phyloP scores from a whole-genome alignment of 2,113 vertebrate species.

The Chitala chitala region DNA sequence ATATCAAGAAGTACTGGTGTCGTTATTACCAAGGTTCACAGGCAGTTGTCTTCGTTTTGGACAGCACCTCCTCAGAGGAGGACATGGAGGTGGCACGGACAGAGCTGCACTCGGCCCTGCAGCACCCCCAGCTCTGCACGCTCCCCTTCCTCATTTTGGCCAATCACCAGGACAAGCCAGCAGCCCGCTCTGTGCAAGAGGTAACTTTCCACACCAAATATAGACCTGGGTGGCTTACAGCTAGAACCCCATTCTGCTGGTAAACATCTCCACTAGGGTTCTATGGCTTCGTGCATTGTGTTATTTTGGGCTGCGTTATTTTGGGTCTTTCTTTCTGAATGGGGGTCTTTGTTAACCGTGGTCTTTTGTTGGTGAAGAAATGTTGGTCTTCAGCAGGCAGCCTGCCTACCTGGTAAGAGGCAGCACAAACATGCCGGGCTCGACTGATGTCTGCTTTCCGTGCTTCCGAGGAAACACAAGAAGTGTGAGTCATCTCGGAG shows the following conservation, averaged over 20 bases:
- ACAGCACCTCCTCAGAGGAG: slow-evolving; percentile 82
- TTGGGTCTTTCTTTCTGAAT: slow-evolving; percentile 19
- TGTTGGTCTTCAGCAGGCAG: slow-evolving; percentile 1
- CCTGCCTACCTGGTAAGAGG: background rate
- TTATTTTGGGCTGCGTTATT: slow-evolving; percentile 40
- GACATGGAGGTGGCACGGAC: slow-evolving; percentile 79
- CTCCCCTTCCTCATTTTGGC: slow-evolving; percentile 86
- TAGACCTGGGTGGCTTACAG: slow-evolving; percentile 7
- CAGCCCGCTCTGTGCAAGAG: slow-evolving; percentile 79
- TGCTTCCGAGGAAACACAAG: slow-evolving; percentile 30
- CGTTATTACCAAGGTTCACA: slow-evolving; percentile 89
- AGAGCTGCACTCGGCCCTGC: slow-evolving; percentile 80
- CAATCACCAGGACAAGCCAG: slow-evolving; percentile 87
- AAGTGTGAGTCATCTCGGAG: background rate
- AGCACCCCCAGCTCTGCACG: slow-evolving; percentile 83
- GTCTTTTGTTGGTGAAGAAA: slow-evolving; percentile 26
- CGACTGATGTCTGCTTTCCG: slow-evolving; percentile 41
- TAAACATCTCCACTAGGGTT: slow-evolving; percentile 18
- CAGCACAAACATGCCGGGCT: slow-evolving; percentile 37
- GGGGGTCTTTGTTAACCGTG: slow-evolving; percentile 13
- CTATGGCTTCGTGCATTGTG: slow-evolving; percentile 34
- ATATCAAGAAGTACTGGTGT: slow-evolving; percentile 86
- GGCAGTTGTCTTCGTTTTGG: slow-evolving; percentile 82
- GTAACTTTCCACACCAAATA: slow-evolving; percentile 59
- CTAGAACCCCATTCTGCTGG: background rate